Evolutionary conservation across 2,797 vertebrate species (phyloP), one percentile per base, ranked within the genome.

Genomic region (Tympanoctomys barrerae): DNA sequence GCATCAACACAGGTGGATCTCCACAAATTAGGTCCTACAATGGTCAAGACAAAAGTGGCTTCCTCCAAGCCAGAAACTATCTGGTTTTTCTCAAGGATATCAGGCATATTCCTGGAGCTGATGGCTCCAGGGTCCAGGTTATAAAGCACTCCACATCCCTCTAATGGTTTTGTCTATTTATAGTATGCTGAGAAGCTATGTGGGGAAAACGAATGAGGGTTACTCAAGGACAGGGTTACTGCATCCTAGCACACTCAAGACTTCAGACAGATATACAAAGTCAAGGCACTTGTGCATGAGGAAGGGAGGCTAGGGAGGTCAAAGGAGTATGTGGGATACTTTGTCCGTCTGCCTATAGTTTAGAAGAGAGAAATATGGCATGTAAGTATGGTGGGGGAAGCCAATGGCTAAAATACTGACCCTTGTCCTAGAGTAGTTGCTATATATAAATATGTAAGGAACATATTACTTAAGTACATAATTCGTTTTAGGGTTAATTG

Each of bases 401-500:
- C 54, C n/a, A 61, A 1, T 19, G 77, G 31, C 42, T 86, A 39
- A 86, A 85, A 64, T 57, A 31, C 0, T 80, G 22, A 78, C 46
- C 46, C 70, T n/a, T 13, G 5, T 77, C 46, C 82, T 62, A 12
- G 28, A 82, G 54, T 36, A 86, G 66, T 57, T 77, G 46, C 46
- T 84, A 42, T 49, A 22, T 78, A 42, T 75, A 36, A 96, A 52
- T 31, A 31, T 33, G 10, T 28, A 21, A 59, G 71, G 52, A 46
- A 31, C 36, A 59, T 52, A 21, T 77, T 68, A 28, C 59, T 87
- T 91, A 86, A 46, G 36, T 84, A 91, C 33, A 87, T 24, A 93
- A 33, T 46, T 71, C 78, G 54, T 61, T 93, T 87, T 88, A 31
- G 8, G 57, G 79, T 59, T 91, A 42, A 71, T 39, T 73, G 66